Evolutionary conservation across 1,140 invertebrate species (phyloP).

Genomic region (Laupala kohalensis): DNA sequence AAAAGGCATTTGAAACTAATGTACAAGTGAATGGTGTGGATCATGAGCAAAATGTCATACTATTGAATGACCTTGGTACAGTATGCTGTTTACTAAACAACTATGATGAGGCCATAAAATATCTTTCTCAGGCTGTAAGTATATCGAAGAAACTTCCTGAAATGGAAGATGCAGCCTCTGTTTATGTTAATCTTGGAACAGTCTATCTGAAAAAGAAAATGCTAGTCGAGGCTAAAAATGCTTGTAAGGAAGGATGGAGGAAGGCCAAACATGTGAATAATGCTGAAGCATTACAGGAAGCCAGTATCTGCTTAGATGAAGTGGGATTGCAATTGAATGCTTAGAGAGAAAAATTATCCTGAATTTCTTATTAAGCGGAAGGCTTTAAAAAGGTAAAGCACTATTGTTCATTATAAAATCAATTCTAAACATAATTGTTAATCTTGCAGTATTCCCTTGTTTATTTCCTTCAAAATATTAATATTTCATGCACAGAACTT

Average conservation of each 20-base stretch:
- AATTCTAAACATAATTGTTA: too few species aligned
- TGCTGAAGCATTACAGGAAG: conserved; percentile 46
- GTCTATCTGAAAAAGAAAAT: conserved; percentile 59
- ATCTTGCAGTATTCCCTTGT: too few species aligned
- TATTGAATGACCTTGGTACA: conserved; percentile 77
- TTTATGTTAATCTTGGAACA: conserved; percentile 74
- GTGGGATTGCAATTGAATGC: conserved; percentile 16
- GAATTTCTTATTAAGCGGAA: background rate
- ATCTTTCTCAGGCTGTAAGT: conserved; percentile 55
- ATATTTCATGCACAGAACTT: too few species aligned
- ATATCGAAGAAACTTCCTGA: conserved; percentile 43
- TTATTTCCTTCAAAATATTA: too few species aligned
- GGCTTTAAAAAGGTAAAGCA: too few species aligned
- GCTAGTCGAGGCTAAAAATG: conserved; percentile 50
- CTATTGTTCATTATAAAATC: too few species aligned
- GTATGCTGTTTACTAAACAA: conserved; percentile 50
- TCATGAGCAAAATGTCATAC: conserved; percentile 56
- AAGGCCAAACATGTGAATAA: conserved; percentile 50
- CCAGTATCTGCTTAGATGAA: conserved; percentile 43
- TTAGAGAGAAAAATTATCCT: too few species aligned
- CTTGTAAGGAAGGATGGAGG: conserved; percentile 54
- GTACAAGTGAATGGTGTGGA: conserved; percentile 47
- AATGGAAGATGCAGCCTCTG: conserved; percentile 49
- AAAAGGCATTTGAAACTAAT: conserved; percentile 54
- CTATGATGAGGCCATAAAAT: conserved; percentile 50